A percentile compares a stretch with the other conserved stretches of the same genome.
Evolutionary conservation across 1,140 invertebrate genomes (phyloP).

Genomic region (Meloidogyne exigua): DNA sequence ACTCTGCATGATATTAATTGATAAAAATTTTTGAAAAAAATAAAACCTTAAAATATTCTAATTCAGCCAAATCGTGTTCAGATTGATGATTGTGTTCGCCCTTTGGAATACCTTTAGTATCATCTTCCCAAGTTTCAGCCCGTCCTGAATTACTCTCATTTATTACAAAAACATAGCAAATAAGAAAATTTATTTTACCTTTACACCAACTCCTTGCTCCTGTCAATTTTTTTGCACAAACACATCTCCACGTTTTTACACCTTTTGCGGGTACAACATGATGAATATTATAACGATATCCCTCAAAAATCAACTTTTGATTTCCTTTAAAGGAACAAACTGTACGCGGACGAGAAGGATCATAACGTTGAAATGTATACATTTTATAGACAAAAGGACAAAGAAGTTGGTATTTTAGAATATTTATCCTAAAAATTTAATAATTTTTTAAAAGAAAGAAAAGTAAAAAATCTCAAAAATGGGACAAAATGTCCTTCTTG

Average conservation of each 20-base stretch:
- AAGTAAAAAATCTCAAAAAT: neutral
- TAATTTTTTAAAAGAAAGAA: neutral
- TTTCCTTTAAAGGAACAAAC: conserved; percentile 58
- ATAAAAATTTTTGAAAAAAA: no score
- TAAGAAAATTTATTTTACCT: no score
- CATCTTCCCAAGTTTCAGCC: conserved; percentile 56
- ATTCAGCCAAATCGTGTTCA: conserved; percentile 50
- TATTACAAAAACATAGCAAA: no score
- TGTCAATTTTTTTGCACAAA: conserved; percentile 56
- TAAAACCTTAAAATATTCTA: conserved; percentile 51
- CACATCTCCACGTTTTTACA: conserved; percentile 55
- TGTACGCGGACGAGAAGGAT: conserved; percentile 42
- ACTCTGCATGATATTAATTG: conserved; percentile 27
- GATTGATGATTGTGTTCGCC: conserved; percentile 51
- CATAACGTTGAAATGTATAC: conserved; percentile 49
- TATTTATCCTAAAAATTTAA: no score
- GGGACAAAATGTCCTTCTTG: neutral
- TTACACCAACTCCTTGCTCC: no score
- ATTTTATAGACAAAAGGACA: conserved; percentile 14
- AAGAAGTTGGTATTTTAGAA: no score
- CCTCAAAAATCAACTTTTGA: conserved; percentile 54
- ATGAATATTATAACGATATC: conserved; percentile 55
- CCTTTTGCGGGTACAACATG: conserved; percentile 51
- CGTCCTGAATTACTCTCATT: conserved; percentile 36
- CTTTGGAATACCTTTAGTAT: conserved; percentile 46